phyloP scores from a whole-genome alignment of 2,797 vertebrate species.

The Intellagama lesueurii region DNA sequence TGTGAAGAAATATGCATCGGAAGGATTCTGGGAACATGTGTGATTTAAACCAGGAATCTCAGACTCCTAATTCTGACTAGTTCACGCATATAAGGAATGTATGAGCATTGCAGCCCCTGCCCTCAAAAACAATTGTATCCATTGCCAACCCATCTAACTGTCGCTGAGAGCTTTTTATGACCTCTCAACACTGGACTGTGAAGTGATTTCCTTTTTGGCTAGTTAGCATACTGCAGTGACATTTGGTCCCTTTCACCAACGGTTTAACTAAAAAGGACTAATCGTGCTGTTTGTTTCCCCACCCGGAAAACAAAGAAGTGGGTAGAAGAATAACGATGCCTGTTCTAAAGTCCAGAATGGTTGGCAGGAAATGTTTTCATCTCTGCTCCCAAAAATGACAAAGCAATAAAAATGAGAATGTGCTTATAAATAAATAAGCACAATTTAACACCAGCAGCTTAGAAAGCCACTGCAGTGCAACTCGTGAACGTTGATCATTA shows the following conservation, averaged over 20 bases:
- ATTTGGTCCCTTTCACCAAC: slow-evolving; percentile 17
- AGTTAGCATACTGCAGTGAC: slow-evolving; percentile 8
- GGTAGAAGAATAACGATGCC: slow-evolving; percentile 15
- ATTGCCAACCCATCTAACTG: slow-evolving; percentile 15
- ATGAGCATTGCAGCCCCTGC: background rate
- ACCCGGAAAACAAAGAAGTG: background rate
- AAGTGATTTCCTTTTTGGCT: slow-evolving; percentile 17
- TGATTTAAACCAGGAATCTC: background rate
- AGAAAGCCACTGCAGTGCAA: background rate
- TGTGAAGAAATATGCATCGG: background rate
- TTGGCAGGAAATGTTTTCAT: slow-evolving; percentile 18
- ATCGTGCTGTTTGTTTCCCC: background rate
- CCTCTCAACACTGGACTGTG: background rate
- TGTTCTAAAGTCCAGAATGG: slow-evolving; percentile 9
- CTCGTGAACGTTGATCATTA: background rate
- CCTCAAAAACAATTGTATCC: background rate
- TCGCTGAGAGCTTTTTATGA: slow-evolving; percentile 18
- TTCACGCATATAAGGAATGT: background rate
- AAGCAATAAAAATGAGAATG: slow-evolving; percentile 16
- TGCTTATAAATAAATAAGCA: slow-evolving; percentile 26
- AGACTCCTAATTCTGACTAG: background rate
- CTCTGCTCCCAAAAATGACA: slow-evolving; percentile 13
- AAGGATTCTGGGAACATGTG: slow-evolving; percentile 1
- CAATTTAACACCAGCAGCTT: background rate
- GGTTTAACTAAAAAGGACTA: slow-evolving; percentile 26